A percentile compares a stretch with the other conserved stretches of the same genome.
Conservation (phyloP, 2,113 vertebrate species). For the Panurus biarmicus region DNA sequence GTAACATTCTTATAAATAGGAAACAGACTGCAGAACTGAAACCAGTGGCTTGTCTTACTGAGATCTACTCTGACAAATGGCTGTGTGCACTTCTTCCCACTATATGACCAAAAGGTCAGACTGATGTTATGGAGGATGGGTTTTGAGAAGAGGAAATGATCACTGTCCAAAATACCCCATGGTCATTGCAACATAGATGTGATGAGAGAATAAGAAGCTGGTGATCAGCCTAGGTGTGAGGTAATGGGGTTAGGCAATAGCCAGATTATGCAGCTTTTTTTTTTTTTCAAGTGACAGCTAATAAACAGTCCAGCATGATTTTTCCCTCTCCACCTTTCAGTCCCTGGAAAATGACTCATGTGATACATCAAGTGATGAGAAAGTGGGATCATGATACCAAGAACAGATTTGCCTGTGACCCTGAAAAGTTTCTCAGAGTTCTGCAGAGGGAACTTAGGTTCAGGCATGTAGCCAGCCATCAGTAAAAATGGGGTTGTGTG, state of each 20-base stretch:
- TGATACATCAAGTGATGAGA: background rate
- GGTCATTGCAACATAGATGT: background rate
- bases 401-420: background rate
- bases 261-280: background rate
- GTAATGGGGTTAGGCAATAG: slow-evolving; percentile 1
- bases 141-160: background rate
- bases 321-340: background rate
- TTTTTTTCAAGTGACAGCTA: background rate
- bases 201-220: background rate
- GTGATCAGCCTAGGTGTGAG: background rate
- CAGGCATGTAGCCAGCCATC: background rate
- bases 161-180: background rate
- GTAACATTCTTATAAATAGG: background rate
- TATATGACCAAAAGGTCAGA: background rate
- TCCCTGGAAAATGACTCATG: background rate
- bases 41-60: background rate
- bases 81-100: background rate
- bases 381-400: background rate
- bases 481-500: background rate
- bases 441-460: background rate
- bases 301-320: background rate
- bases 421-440: background rate
- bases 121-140: background rate
- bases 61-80: background rate
- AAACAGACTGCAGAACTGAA: background rate